These are phyloP conservation scores for Sycobia sp. DNA, from an alignment of 1,140 invertebrate species.

Conservation along the genomic window DNA sequence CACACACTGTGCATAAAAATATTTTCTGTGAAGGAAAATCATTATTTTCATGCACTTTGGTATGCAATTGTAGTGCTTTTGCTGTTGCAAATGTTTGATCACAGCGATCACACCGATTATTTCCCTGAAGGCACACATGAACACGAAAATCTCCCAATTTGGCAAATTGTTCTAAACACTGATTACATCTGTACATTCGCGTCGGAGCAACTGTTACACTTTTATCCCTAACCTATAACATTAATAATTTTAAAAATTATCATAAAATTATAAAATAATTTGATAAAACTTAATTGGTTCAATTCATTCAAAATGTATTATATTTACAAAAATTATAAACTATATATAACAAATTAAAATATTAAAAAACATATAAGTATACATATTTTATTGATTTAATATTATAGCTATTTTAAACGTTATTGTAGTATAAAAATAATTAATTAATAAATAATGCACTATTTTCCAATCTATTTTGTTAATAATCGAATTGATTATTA, in stretches of 20 bases:
- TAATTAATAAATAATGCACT: no score
- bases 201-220: constrained; percentile 36
- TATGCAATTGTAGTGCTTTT: constrained; percentile 53
- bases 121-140: constrained; percentile 51
- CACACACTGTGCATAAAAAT: constrained; percentile 67
- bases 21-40: constrained; percentile 44
- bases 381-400: constrained; percentile 1
- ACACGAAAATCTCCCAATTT: constrained; percentile 53
- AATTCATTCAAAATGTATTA: no score
- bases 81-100: constrained; percentile 54
- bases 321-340: background rate
- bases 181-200: constrained; percentile 54
- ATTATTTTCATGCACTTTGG: constrained; percentile 48
- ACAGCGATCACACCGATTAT: constrained; percentile 54
- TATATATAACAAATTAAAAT: background rate
- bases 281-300: no score
- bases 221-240: constrained; percentile 51
- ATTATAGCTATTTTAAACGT: no score
- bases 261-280: no score
- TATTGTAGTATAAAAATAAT: no score
- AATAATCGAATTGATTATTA: constrained; percentile 1
- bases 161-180: constrained; percentile 52
- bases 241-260: background rate
- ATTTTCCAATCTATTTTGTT: no score
- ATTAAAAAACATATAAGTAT: background rate